Evolutionary conservation across 2,888 invertebrate genomes (phyloP).

Genomic region (Tinea semifulvella): DNA sequence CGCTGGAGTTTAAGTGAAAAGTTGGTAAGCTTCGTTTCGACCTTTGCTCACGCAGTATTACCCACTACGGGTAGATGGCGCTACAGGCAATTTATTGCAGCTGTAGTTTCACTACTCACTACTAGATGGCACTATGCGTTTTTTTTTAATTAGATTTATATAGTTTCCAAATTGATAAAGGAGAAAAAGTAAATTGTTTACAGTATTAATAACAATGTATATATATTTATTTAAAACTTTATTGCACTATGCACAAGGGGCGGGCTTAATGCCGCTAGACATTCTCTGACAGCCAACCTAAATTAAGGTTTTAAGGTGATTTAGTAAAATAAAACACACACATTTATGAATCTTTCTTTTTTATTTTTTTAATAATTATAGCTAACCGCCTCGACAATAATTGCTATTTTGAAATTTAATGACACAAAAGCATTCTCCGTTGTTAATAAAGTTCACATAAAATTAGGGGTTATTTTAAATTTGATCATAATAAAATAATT

Average conservation of each 20-base stretch:
- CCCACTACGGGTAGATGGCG: background rate
- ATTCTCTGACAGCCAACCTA: no score
- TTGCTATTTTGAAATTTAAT: constrained; percentile 58
- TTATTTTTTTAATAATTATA: constrained; percentile 70
- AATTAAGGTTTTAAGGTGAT: no score
- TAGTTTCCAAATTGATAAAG: no score
- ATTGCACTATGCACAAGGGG: no score
- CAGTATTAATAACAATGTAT: no score
- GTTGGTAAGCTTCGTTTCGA: constrained; percentile 8
- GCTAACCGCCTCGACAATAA: constrained; percentile 68
- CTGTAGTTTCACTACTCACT: constrained; percentile 25
- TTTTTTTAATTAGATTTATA: background rate
- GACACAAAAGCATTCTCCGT: constrained; percentile 65
- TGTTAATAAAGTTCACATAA: constrained; percentile 49
- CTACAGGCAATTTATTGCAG: background rate
- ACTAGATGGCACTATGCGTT: constrained; percentile 28
- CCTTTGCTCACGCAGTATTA: background rate
- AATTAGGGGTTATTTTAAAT: constrained; percentile 49
- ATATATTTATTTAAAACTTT: no score
- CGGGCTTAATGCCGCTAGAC: no score
- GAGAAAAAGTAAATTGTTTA: no score
- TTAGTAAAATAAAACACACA: constrained; percentile 33
- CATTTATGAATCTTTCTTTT: constrained; percentile 58
- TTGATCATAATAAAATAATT: constrained; percentile 8
- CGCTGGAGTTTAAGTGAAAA: background rate